Percentiles rank a stretch among this genome's conserved stretches.
Evolutionary conservation across 2,888 invertebrate species (phyloP).

Genomic region (Opisthograptis luteolata): DNA sequence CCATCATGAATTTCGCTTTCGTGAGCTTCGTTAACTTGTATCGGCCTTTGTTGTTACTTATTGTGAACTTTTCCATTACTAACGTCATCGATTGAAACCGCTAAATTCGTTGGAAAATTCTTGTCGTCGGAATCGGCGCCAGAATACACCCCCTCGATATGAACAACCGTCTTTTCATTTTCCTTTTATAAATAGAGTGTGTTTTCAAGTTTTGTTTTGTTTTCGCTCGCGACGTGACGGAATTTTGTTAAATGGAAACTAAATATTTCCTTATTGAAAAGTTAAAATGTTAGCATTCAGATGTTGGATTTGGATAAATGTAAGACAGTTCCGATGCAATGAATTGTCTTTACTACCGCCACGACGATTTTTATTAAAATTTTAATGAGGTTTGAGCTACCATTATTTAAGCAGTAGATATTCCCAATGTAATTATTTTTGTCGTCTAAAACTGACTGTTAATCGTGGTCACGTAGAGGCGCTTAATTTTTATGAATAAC

Average conservation of each 20-base stretch:
- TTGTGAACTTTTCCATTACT: slow-evolving; percentile 83
- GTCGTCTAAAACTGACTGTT: slow-evolving; percentile 2
- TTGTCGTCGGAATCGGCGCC: slow-evolving; percentile 57
- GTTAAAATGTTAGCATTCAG: slow-evolving; percentile 63
- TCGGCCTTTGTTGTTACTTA: slow-evolving; percentile 79
- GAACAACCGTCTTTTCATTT: slow-evolving; percentile 63
- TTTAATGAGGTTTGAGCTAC: slow-evolving; percentile 30
- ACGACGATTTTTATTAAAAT: slow-evolving; percentile 35
- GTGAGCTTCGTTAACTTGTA: slow-evolving; percentile 81
- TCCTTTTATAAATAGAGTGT: slow-evolving; percentile 65
- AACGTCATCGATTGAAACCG: slow-evolving; percentile 77
- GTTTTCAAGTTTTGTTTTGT: slow-evolving; percentile 64
- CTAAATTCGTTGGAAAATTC: slow-evolving; percentile 76
- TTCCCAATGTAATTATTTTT: slow-evolving; percentile 19
- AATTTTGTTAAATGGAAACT: slow-evolving; percentile 67
- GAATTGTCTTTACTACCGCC: slow-evolving; percentile 14
- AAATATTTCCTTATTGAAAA: slow-evolving; percentile 76
- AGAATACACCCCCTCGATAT: slow-evolving; percentile 48
- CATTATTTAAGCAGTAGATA: slow-evolving; percentile 10
- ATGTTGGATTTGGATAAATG: slow-evolving; percentile 67
- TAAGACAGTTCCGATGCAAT: slow-evolving; percentile 56
- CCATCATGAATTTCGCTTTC: slow-evolving; percentile 79
- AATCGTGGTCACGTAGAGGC: slow-evolving; percentile 15
- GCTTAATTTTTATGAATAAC: slow-evolving; percentile 12
- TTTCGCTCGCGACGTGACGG: slow-evolving; percentile 45